phyloP scores from a whole-genome alignment of 2,113 vertebrate species.

The Daphoenositta chrysoptera region DNA sequence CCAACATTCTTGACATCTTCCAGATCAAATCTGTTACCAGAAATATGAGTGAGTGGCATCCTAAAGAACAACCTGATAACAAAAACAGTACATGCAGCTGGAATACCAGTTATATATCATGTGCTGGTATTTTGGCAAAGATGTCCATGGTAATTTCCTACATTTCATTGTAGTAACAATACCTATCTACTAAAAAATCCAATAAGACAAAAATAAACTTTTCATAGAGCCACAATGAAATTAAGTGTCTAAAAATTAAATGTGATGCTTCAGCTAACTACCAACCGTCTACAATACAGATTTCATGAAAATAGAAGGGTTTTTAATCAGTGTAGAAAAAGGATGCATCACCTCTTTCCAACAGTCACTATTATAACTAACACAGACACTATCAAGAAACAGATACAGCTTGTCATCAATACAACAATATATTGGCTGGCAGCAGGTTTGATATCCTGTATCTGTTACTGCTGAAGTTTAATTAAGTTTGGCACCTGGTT shows the following conservation, averaged over 20 bases:
- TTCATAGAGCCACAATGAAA: neutral
- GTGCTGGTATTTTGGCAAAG: neutral
- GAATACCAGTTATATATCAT: neutral
- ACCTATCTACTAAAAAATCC: neutral
- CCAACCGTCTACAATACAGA: neutral
- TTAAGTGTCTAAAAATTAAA: neutral
- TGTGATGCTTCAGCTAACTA: neutral
- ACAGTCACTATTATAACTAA: neutral
- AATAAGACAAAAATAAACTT: neutral
- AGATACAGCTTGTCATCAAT: neutral
- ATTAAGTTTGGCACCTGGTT: neutral
- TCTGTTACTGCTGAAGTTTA: neutral
- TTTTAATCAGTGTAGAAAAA: neutral
- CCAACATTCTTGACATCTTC: conserved; percentile 89
- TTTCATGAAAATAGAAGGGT: neutral
- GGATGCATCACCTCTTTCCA: neutral
- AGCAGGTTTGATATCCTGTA: neutral
- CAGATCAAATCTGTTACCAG: conserved; percentile 82
- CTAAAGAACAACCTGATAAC: neutral
- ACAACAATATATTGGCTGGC: neutral
- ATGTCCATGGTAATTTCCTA: neutral
- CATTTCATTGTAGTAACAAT: neutral
- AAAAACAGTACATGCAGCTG: neutral
- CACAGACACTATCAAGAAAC: neutral
- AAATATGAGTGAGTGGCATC: neutral